Evolutionary conservation across 2,113 vertebrate genomes (phyloP).

Genomic region (Isichthys henryi): DNA sequence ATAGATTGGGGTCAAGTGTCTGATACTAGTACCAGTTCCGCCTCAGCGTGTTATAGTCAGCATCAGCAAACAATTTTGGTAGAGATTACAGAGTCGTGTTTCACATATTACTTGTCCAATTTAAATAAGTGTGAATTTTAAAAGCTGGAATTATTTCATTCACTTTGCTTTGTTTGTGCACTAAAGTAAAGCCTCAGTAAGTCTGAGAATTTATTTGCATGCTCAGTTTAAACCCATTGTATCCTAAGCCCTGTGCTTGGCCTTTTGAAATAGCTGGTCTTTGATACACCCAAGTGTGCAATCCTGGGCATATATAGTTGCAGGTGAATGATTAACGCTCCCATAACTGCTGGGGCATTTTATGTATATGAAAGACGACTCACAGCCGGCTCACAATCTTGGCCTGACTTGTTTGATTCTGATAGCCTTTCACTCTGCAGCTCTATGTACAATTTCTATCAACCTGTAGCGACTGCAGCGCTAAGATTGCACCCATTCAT

Average conservation of each 20-base stretch:
- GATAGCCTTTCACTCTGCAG: not conserved
- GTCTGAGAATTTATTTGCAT: not conserved
- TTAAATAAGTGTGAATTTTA: not conserved
- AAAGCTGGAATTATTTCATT: not conserved
- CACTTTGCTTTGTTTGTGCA: not conserved
- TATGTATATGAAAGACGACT: not conserved
- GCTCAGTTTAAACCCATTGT: not conserved
- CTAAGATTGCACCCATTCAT: not conserved
- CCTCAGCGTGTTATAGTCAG: not conserved
- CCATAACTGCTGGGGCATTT: not conserved
- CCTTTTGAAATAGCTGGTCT: constrained; percentile 27
- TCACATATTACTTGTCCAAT: not conserved
- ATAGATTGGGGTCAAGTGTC: not conserved
- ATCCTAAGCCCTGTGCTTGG: not conserved
- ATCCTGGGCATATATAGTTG: constrained; percentile 34
- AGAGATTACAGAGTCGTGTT: not conserved
- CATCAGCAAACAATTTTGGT: not conserved
- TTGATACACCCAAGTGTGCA: constrained; percentile 39
- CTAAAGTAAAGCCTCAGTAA: not conserved
- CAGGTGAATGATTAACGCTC: constrained; percentile 62
- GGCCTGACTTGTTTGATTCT: not conserved
- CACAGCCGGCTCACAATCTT: not conserved
- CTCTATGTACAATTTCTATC: not conserved
- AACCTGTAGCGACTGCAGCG: constrained; percentile 6
- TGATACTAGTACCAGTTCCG: not conserved